These are phyloP conservation scores for Oopsacas minuta DNA, from an alignment of 37 sponge, comb jelly and placozoan genomes.

Conservation along the genomic window DNA sequence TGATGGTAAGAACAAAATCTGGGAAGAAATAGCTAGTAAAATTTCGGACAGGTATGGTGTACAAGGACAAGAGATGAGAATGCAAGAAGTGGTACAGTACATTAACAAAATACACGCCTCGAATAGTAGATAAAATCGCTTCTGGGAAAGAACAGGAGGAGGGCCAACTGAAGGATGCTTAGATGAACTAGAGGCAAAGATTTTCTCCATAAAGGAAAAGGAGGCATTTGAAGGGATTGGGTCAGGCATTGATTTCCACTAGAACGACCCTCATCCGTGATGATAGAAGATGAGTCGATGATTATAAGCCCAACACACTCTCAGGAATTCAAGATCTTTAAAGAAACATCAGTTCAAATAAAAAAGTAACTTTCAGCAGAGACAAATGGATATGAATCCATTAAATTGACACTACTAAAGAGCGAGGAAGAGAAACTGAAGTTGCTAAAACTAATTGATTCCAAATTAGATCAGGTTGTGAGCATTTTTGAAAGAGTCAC, in stretches of 20 bases:
- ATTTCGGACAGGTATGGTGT: background rate
- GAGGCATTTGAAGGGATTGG: constrained; percentile 8
- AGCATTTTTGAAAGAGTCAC: background rate
- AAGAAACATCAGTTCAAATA: background rate
- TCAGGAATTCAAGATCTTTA: background rate
- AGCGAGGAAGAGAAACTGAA: constrained; percentile 16
- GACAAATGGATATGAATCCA: background rate
- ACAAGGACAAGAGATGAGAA: constrained; percentile 4
- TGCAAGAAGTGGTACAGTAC: background rate
- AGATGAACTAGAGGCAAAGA: constrained; percentile 12
- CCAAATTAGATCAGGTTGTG: background rate
- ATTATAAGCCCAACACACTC: background rate
- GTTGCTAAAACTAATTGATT: constrained; percentile 5
- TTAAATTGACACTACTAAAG: background rate
- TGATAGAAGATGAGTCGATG: background rate
- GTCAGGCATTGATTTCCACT: background rate
- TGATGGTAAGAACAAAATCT: constrained; percentile 17
- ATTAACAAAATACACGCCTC: background rate
- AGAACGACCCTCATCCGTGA: background rate
- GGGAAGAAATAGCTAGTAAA: background rate
- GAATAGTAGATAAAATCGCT: background rate
- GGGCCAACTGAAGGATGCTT: background rate
- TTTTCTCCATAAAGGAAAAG: background rate
- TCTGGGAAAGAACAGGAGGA: background rate
- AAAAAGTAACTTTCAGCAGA: background rate